A percentile compares a stretch with the other conserved stretches of the same genome.
These are phyloP conservation scores for Botia almorhae DNA, from an alignment of 2,797 vertebrate genomes.

Conservation along the genomic window DNA sequence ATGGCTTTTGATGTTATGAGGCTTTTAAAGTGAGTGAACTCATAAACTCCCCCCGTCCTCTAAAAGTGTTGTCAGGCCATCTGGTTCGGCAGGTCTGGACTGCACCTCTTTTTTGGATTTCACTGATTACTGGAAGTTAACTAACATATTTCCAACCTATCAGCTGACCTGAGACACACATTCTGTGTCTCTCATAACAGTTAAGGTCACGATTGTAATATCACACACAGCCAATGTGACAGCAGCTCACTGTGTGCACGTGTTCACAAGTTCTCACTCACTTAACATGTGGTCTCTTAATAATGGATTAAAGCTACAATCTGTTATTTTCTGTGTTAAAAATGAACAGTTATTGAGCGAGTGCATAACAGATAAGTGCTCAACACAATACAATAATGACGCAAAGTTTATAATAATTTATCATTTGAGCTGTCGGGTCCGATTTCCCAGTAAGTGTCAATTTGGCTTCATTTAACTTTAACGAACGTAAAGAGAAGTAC, in stretches of 20 bases:
- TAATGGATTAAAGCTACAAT: not conserved
- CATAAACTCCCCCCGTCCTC: no score
- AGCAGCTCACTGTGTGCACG: not conserved
- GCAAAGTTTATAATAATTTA: no score
- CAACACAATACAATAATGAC: no score
- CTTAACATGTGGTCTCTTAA: not conserved
- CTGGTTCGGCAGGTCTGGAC: constrained; percentile 4
- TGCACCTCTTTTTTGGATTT: constrained; percentile 22
- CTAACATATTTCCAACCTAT: constrained; percentile 8
- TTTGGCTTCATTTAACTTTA: no score
- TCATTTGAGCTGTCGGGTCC: no score
- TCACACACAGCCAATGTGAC: not conserved
- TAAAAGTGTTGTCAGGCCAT: not conserved
- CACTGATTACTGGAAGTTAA: not conserved
- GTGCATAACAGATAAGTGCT: no score
- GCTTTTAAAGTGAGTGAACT: not conserved
- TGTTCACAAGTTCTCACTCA: not conserved
- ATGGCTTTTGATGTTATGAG: not conserved
- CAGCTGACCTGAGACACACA: constrained; percentile 4
- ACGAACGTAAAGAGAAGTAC: no score
- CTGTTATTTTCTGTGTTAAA: not conserved
- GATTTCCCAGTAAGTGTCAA: no score
- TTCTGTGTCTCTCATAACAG: not conserved
- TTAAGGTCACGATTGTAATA: constrained; percentile 1
- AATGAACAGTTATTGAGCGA: no score